Evolutionary conservation across 2,888 invertebrate genomes (phyloP).

Genomic region (Unio pictorum): DNA sequence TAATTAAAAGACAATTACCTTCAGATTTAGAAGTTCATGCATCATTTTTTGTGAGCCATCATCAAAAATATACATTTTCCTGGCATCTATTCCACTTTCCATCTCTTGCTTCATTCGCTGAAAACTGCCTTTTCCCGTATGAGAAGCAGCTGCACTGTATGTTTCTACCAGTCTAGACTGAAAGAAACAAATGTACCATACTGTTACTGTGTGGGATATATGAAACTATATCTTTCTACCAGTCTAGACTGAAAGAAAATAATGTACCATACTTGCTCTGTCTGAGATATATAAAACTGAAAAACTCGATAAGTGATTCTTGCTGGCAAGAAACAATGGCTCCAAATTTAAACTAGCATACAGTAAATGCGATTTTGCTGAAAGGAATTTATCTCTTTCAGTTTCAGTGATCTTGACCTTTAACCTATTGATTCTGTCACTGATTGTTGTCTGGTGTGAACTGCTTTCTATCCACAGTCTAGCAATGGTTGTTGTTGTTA

Average conservation of each 20-base stretch:
- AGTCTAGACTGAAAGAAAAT: slow-evolving; percentile 32
- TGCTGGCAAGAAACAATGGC: no score
- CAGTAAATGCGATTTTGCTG: no score
- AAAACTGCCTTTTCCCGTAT: slow-evolving; percentile 41
- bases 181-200: slow-evolving; percentile 1
- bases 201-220: no score
- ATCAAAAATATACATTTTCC: slow-evolving; percentile 41
- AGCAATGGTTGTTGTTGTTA: no score
- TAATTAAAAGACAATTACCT: slow-evolving; percentile 28
- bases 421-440: no score
- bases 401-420: no score
- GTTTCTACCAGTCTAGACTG: slow-evolving; percentile 33
- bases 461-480: no score
- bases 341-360: no score
- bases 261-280: background rate
- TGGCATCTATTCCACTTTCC: slow-evolving; percentile 27
- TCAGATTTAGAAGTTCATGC: slow-evolving; percentile 28
- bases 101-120: slow-evolving; percentile 44
- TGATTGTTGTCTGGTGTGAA: no score
- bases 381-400: no score
- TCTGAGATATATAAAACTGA: no score
- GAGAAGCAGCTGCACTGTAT: slow-evolving; percentile 29
- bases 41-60: slow-evolving; percentile 38
- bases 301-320: no score
- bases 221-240: slow-evolving; percentile 20